Base-by-base conservation (phyloP, 2,888 invertebrate species). In the Drosophila prolongata region DNA sequence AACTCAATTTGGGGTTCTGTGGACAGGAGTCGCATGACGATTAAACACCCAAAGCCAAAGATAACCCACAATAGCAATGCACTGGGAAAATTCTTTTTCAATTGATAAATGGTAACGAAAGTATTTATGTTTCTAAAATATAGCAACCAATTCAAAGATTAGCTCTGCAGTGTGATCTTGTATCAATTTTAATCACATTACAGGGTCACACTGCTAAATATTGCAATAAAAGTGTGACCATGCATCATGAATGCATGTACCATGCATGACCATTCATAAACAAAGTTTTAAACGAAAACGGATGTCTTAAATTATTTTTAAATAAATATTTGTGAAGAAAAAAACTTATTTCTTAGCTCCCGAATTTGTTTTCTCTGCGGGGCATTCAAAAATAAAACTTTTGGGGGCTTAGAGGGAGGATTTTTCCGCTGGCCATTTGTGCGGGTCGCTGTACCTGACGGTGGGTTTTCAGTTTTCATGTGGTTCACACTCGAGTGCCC, bases 401-500 rank as follows among this genome's bases (percentile, higher is more conserved):
- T 49, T 13, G 11, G 13, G 2, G 34, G 13, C 34, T 34, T 47
- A 16, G 30, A 30, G 35, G 34, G 16, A 16, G 49, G 49, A 24
- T 65, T 66, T 66, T 40, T 24, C 53, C 42, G 42, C 35, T 59
- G 68, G 70, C 78, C 71, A 84, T 81, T 89, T 83, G 82, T 83
- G 82, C 82, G 82, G 82, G 82, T 61, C 55, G 42, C 13, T 42
- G 64, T 49, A 49, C 49, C 49, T 49, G 49, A 49, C 49, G 49
- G 24, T 24, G 24, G 24, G 24, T 24, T 24, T 13, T 11, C 14
- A 54, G 44, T 24, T 44, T 44, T 44, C 54, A 30, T 64, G 71
- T 59, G 71, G 74, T 82, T 86, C 75, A 82, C 86, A 86, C 89
- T 88, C 78, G 89, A 87, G 86, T 89, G 86, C 86, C 59, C 84